Evolutionary conservation across 2,113 vertebrate species (phyloP).

Genomic region (Bostrychus sinensis): DNA sequence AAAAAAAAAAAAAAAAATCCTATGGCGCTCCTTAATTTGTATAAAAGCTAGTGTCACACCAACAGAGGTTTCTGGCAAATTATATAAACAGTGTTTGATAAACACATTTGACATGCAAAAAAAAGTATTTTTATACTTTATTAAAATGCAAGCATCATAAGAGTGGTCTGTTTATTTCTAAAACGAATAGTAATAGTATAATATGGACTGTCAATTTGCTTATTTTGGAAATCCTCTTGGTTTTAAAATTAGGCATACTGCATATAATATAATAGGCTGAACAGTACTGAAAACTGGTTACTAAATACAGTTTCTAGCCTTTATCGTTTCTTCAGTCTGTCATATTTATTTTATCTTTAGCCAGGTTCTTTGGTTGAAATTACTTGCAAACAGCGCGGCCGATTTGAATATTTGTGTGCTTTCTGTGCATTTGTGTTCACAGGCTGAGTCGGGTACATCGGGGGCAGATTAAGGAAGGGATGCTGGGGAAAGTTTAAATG

Average conservation of each 20-base stretch:
- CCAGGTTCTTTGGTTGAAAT: slow-evolving; percentile 52
- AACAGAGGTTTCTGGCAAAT: background rate
- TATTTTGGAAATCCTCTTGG: background rate
- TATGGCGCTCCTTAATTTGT: background rate
- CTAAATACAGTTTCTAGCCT: background rate
- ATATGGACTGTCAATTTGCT: background rate
- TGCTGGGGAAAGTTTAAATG: background rate
- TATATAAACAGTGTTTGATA: background rate
- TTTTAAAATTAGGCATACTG: background rate
- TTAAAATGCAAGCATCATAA: background rate
- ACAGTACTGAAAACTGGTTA: background rate
- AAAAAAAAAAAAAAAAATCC: background rate
- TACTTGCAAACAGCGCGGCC: slow-evolving; percentile 63
- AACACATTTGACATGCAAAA: background rate
- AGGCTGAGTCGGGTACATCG: background rate
- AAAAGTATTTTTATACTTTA: background rate
- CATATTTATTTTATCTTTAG: background rate
- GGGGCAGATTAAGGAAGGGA: background rate
- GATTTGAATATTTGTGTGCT: slow-evolving; percentile 14
- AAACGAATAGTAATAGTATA: background rate
- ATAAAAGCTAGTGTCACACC: background rate
- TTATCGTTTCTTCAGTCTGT: background rate
- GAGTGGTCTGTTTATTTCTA: background rate
- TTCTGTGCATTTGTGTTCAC: slow-evolving; percentile 19
- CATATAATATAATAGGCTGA: background rate